phyloP scores from a whole-genome alignment of 2,888 invertebrate species.

The Saturnia pavonia region DNA sequence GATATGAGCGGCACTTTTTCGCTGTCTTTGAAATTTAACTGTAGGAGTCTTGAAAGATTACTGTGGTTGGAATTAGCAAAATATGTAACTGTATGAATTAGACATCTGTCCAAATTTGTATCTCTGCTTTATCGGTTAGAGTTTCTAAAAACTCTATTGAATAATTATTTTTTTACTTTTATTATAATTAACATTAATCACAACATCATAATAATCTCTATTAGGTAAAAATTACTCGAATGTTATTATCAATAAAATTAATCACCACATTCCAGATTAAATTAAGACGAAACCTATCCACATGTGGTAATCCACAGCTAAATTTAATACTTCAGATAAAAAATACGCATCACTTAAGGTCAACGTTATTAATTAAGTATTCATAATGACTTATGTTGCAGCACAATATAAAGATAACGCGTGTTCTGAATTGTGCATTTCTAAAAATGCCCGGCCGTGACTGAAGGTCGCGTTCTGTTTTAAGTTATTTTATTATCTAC shows the following conservation, averaged over 20 bases:
- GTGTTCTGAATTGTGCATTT: conserved; percentile 23
- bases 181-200: too few relatives aligned
- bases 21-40: too few relatives aligned
- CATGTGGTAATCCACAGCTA: not conserved
- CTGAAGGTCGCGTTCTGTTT: conserved; percentile 23
- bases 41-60: too few relatives aligned
- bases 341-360: not conserved
- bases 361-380: conserved; percentile 15
- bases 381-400: conserved; percentile 21
- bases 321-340: not conserved
- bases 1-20: too few relatives aligned
- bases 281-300: not conserved
- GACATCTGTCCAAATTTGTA: too few relatives aligned
- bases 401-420: conserved; percentile 5
- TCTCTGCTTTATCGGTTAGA: too few relatives aligned
- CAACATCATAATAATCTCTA: too few relatives aligned
- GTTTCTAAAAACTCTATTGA: too few relatives aligned
- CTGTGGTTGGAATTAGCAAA: too few relatives aligned
- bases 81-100: too few relatives aligned
- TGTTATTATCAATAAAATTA: not conserved
- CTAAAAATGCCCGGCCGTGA: conserved; percentile 29
- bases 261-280: not conserved
- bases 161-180: too few relatives aligned
- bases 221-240: not conserved
- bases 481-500: not conserved